A percentile compares a stretch with the other conserved stretches of the same genome.
Evolutionary conservation across 2,797 vertebrate genomes (phyloP).

Genomic region (Okamejei kenojei): DNA sequence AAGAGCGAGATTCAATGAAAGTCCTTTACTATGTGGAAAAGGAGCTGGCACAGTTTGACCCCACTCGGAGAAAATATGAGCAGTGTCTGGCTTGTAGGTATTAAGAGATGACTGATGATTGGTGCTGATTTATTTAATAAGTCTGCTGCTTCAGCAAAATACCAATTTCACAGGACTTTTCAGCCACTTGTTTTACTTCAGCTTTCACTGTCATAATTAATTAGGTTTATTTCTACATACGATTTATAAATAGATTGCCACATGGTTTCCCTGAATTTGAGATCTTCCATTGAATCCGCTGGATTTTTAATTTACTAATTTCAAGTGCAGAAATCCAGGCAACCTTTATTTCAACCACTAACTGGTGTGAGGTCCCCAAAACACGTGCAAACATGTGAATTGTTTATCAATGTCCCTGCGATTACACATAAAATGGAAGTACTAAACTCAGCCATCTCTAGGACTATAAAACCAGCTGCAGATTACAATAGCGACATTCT

Average conservation of each 20-base stretch:
- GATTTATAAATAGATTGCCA: conserved; percentile 38
- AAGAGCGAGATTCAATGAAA: conserved; percentile 82
- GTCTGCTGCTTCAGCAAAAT: neutral
- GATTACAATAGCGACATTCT: neutral
- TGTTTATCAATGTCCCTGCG: neutral
- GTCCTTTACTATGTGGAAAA: conserved; percentile 86
- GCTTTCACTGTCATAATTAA: conserved; percentile 44
- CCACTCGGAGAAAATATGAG: conserved; percentile 67
- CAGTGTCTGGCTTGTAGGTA: conserved; percentile 70
- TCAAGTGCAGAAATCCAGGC: neutral
- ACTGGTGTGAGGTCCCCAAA: neutral
- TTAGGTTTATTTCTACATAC: neutral
- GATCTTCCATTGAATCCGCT: conserved; percentile 37
- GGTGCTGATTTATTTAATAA: conserved; percentile 36
- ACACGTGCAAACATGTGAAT: neutral
- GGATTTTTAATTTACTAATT: neutral
- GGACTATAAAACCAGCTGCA: neutral
- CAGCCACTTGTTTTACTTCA: neutral
- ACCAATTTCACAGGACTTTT: neutral
- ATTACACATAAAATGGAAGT: neutral
- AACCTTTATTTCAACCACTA: no score
- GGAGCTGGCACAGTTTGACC: conserved; percentile 79
- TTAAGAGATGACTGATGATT: neutral
- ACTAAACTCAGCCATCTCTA: neutral
- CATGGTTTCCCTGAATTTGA: conserved; percentile 60